Evolutionary conservation across 1,140 invertebrate genomes (phyloP), one percentile per base, ranked within the genome.

Genomic region (Dendroctonus valens): DNA sequence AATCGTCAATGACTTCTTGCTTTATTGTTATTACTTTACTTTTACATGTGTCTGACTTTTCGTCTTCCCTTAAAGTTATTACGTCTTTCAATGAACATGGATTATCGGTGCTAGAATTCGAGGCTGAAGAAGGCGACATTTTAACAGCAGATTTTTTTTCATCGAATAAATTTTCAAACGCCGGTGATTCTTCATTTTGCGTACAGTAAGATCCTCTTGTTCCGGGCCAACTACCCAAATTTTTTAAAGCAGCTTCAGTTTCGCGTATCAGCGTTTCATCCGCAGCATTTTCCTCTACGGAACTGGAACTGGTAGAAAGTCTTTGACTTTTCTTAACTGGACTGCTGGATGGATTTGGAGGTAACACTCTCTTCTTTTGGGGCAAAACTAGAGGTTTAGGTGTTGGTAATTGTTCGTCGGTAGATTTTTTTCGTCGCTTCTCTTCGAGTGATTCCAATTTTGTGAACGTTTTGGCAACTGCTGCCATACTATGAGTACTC

Each of bases 81-180:
- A 87, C 86, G 75, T 88, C 86, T 79, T 84, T 89, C 68, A 83
- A 67, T 0, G 85, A 86, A 63, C 82, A 82, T 4, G 81, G 78
- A 6, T 82, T 81, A 14, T 86, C 84, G 54, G 82, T 85, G 68
- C 86, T 87, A 8, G 85, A 83, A 9, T 82, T 85, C 2, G 83
- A 82, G 14, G 83, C 81, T 3, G 86, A 85, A 6, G 86, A 85
- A 5, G 85, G 86, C 9, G 86, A 84, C 75, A 87, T 82, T 77
- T 88, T 88, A 0, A 81, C 77, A 46, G 75, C 80, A 7, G 85
- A 83, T 72, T 90, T 87, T 74, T 91, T 93, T 72, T 93, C 91
- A 70, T 91, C 90, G 71, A 93, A 93, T 0, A 93, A 79, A 76
- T 92, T 93, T 72, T 93, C 91, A 71, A 93, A 93, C 41, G 86